Evolutionary conservation across 2,888 invertebrate species (phyloP).

Genomic region (Ecliptopera silaceata): DNA sequence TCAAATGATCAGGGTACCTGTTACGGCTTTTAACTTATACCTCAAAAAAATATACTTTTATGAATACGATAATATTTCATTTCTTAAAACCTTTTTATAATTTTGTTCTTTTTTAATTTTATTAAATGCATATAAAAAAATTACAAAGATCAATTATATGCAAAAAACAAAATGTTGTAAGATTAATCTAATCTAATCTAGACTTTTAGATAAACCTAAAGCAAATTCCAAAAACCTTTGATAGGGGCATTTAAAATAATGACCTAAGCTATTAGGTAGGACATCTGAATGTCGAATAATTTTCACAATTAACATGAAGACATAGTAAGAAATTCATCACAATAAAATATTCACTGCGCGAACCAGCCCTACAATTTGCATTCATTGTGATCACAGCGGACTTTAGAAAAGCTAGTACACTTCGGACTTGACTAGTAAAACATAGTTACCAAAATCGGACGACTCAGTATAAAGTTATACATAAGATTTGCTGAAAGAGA

Average conservation of each 20-base stretch:
- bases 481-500: no score
- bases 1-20: slow-evolving; percentile 1
- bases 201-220: not conserved
- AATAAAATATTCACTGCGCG: slow-evolving; percentile 63
- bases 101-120: no score
- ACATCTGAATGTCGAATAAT: slow-evolving; percentile 53
- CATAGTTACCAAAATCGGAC: no score
- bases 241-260: slow-evolving; percentile 20
- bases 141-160: no score
- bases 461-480: no score
- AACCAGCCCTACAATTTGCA: slow-evolving; percentile 47
- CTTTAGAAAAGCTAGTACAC: no score
- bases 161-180: no score
- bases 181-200: no score
- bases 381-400: slow-evolving; percentile 26
- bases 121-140: no score
- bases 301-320: slow-evolving; percentile 65
- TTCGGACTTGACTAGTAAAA: no score
- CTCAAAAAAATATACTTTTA: not conserved
- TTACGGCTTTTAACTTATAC: slow-evolving; percentile 9
- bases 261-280: slow-evolving; percentile 36
- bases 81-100: no score
- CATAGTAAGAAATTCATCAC: slow-evolving; percentile 60
- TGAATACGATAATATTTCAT: not conserved
- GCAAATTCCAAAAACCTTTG: not conserved